Evolutionary conservation across 2,888 invertebrate species (phyloP).

Genomic region (Seira ritae): DNA sequence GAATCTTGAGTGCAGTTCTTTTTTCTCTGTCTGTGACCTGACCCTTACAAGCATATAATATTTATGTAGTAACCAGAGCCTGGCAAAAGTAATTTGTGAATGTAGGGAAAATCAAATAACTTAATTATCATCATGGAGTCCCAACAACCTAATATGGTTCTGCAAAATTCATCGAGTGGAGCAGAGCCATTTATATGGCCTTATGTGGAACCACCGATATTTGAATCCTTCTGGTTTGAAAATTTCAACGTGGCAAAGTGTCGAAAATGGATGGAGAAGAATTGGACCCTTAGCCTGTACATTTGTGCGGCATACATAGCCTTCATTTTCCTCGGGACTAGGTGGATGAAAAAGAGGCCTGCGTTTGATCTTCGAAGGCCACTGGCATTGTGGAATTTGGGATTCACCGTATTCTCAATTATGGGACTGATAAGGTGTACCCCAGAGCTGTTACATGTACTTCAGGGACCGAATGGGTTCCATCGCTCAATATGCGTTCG

Average conservation of each 20-base stretch:
- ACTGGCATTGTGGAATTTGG: constrained; percentile 93
- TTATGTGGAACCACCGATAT: constrained; percentile 57
- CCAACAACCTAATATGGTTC: too few relatives aligned
- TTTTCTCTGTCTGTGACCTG: too few relatives aligned
- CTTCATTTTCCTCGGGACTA: constrained; percentile 93
- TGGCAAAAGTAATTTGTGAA: too few relatives aligned
- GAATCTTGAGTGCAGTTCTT: too few relatives aligned
- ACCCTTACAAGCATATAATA: too few relatives aligned
- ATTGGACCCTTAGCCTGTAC: constrained; percentile 54
- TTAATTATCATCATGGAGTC: too few relatives aligned
- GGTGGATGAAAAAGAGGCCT: constrained; percentile 93
- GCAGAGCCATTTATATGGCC: constrained; percentile 48
- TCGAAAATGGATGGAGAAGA: constrained; percentile 55
- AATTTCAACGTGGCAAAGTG: constrained; percentile 49
- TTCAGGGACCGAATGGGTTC: constrained; percentile 53
- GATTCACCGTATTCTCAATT: constrained; percentile 81
- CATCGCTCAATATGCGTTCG: constrained; percentile 58
- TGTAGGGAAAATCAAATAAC: too few relatives aligned
- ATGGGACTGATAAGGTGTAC: constrained; percentile 38
- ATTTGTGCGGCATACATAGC: constrained; percentile 84
- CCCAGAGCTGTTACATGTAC: constrained; percentile 52
- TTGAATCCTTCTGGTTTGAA: constrained; percentile 58
- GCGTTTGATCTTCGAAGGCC: constrained; percentile 92
- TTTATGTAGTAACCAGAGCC: too few relatives aligned
- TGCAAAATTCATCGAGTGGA: neutral